phyloP scores from a whole-genome alignment of 2,888 invertebrate species.

The Orchesellides sinensis region DNA sequence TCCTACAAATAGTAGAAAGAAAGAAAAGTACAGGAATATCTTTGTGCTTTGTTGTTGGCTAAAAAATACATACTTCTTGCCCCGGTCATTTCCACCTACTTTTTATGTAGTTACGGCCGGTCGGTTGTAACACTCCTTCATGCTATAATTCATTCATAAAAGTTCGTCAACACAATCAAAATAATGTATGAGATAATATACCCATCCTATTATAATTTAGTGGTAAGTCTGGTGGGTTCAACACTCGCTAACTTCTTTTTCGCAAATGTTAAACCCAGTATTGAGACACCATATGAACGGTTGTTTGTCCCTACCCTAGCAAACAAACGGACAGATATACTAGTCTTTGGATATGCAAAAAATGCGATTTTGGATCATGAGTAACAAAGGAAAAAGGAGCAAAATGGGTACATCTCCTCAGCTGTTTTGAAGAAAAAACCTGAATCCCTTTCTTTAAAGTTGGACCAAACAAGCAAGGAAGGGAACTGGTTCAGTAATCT shows the following conservation, averaged over 20 bases:
- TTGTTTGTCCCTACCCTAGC: slow-evolving; percentile 14
- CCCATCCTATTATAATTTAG: slow-evolving; percentile 42
- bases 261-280: neutral
- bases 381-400: slow-evolving; percentile 15
- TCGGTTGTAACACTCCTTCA: slow-evolving; percentile 5
- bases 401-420: slow-evolving; percentile 35
- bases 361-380: slow-evolving; percentile 35
- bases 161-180: slow-evolving; percentile 51
- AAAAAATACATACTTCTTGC: neutral
- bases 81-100: slow-evolving; percentile 22
- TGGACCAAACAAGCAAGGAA: slow-evolving; percentile 18
- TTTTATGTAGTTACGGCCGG: neutral
- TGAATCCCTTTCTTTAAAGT: slow-evolving; percentile 30
- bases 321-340: slow-evolving; percentile 26
- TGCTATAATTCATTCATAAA: slow-evolving; percentile 59
- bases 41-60: too few species aligned
- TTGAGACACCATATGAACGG: slow-evolving; percentile 36
- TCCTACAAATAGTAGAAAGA: too few species aligned
- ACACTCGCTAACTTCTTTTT: slow-evolving; percentile 42
- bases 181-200: slow-evolving; percentile 45
- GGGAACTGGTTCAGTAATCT: slow-evolving; percentile 39
- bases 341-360: slow-evolving; percentile 14
- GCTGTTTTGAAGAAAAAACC: slow-evolving; percentile 7
- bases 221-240: slow-evolving; percentile 54
- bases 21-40: neutral